Percentiles rank a stretch among this genome's conserved stretches.
Evolutionary conservation across 92 coral and sea anemone genomes (phyloP).

Genomic region (Phenganax marumi): DNA sequence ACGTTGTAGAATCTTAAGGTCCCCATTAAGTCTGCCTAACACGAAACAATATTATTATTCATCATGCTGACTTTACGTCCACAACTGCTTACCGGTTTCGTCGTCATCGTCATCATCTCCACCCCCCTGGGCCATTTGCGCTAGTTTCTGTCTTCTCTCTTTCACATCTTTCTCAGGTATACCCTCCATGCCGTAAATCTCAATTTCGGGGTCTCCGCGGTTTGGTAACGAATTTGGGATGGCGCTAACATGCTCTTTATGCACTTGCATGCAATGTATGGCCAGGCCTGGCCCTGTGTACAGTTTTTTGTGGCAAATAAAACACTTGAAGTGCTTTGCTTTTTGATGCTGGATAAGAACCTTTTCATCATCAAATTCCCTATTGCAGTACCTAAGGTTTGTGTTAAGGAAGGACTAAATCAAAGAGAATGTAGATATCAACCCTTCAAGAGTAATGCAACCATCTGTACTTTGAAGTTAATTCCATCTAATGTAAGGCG

Average conservation of each 20-base stretch:
- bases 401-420: conserved; percentile 59
- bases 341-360: conserved; percentile 95
- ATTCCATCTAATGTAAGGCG: no score
- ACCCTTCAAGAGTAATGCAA: no score
- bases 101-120: conserved; percentile 46
- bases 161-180: conserved; percentile 96
- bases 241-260: conserved; percentile 85
- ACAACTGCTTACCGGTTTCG: conserved; percentile 64
- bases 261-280: conserved; percentile 97
- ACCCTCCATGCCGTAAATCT: conserved; percentile 99
- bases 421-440: background rate
- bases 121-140: conserved; percentile 39
- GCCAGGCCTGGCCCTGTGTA: conserved; percentile 99
- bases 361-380: conserved; percentile 99
- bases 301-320: conserved; percentile 93
- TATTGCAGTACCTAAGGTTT: conserved; percentile 81
- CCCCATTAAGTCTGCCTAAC: no score
- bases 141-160: conserved; percentile 80
- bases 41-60: no score
- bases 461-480: no score
- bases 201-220: conserved; percentile 97
- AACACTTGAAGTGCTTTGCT: conserved; percentile 96
- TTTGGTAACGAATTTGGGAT: conserved; percentile 95
- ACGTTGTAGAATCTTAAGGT: no score
- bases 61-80: background rate